Evolutionary conservation across 2,888 invertebrate genomes (phyloP), one percentile per base, ranked within the genome.

Genomic region (Thymelicus acteon): DNA sequence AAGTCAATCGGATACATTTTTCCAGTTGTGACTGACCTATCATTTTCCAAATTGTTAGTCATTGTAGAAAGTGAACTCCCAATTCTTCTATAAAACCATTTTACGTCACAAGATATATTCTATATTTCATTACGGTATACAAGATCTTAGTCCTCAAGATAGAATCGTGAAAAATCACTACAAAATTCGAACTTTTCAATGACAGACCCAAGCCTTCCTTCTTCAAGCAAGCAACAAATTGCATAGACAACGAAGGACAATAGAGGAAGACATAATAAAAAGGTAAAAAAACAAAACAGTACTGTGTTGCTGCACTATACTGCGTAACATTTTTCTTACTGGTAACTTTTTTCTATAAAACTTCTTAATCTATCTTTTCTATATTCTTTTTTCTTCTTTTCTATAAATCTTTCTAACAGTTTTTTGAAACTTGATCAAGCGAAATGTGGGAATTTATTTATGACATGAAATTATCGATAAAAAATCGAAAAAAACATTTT

Each of bases 1-100:
- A 94, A 91, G 89, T 94, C 93, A 78, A 94, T 93, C 75, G 94
- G 94, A 88, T 94, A 94, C 86, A 94, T 94, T 89, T 95, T 95
- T 76, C 91, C 91, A 79, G 91, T 83, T 76, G 95, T 92, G 75
- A 90, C 82, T 79, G 95, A 94, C 78, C 95, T 95, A 78, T 95
- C 95, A 78, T 94, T 95, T 79, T 94, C 94, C 79, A 91, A 84
- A 87, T 92, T 93, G 78, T 83, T 88, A 80, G 88, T 93, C 94
- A 94, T 94, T 83, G 79, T 89, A 79, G 77, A 66, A 61, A 65
- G 65, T 58, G 10, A 44, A 39, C 19, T 61, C 8, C 19, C 19
- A 54, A 65, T 47, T 12, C 31, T 24, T 61, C 19, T 67, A 52
- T 37, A 60, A 10, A 52, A 67, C 10, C 60, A 66, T 65, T 52